Evolutionary conservation across 2,797 vertebrate species (phyloP), one percentile per base, ranked within the genome.

Genomic region (Lepus oiostolus): DNA sequence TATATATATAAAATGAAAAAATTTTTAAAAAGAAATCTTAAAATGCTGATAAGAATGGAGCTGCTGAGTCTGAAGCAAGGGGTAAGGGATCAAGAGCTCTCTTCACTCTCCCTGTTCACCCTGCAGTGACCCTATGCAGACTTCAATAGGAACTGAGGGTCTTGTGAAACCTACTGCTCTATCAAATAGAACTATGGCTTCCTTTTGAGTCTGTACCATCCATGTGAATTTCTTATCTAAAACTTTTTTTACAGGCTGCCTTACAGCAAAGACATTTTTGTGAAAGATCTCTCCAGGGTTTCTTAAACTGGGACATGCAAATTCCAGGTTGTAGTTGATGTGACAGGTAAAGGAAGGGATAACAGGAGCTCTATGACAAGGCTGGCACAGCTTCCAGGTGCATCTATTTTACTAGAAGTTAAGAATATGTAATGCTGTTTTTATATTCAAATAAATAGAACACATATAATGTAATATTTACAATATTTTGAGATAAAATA

Each of bases 181-280:
- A 42, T 42, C 54, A 21, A 5, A 74, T 5, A 93, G 30, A 50
- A 14, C 30, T 75, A 81, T 10, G 28, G 2, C 8, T 42, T 79
- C n/a, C 22, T 5, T 13, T 28, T n/a, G 38, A 70, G 93, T 95
- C 52, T 80, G 12, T 38, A 88, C 10, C 76, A 83, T 28, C 74
- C 7, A 19, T 35, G 26, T 62, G 58, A 86, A 92, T 88, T 76
- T 88, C 42, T 93, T 21, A 79, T 47, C 22, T 62, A 62, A 86
- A 76, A 26, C 7, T 58, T 81, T 87, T 58, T 67, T 76, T 38
- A 74, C 5, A 77, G 52, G 58, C 7, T 85, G 68, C 17, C n/a
- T 79, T 88, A 68, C 72, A 90, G 63, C 24, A 88, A 79, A 88
- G 16, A 70, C 22, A 84, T 7, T 52, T 89, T 28, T 84, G 3